Base-by-base conservation (phyloP, 2,797 vertebrate genomes). In the Helicolenus hilgendorfi region DNA sequence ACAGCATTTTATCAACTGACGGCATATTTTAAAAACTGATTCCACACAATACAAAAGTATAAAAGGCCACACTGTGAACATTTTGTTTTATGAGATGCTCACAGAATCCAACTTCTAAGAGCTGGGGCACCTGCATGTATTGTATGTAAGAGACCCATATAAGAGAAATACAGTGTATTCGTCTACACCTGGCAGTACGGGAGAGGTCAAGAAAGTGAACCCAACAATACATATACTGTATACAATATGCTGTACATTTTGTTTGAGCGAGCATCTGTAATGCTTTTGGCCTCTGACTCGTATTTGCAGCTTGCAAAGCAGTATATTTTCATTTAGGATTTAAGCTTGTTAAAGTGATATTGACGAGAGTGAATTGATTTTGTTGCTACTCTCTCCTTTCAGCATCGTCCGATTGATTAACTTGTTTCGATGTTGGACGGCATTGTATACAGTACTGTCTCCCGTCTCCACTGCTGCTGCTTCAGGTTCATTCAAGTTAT, bases 271-370 rank as follows among this genome's bases (percentile, higher is more conserved):
- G 72, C 55, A 79, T 80, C 81, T 73, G 72, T 86, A 79, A 89
- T 82, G 84, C 33, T 70, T 31, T 76, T 79, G 84, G 83, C 82
- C 86, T 87, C 88, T 84, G 82, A 87, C 73, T 91, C 65, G 75
- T 75, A 72, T 92, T 83, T 83, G 77, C 79, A 82, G 35, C 55
- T 63, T 74, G 62, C 68, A 75, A 67, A 69, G 82, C 87, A 87
- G 77, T 86, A 78, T 74, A 83, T 92, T 93, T 89, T 89, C 80
- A 93, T 91, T 93, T 88, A 87, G 81, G 79, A 65, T 83, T 92
- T 87, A 91, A 89, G 85, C 87, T 88, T 89, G 89, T 92, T 94
- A 85, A 87, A 88, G 81, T 84, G 64, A 59, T 91, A 93, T 92
- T 88, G 90, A 94, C 80, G 85, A 69, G 77, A 53, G 75, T 0